phyloP scores from a whole-genome alignment of 2,113 vertebrate genomes.

The Notarius quadriscutis region DNA sequence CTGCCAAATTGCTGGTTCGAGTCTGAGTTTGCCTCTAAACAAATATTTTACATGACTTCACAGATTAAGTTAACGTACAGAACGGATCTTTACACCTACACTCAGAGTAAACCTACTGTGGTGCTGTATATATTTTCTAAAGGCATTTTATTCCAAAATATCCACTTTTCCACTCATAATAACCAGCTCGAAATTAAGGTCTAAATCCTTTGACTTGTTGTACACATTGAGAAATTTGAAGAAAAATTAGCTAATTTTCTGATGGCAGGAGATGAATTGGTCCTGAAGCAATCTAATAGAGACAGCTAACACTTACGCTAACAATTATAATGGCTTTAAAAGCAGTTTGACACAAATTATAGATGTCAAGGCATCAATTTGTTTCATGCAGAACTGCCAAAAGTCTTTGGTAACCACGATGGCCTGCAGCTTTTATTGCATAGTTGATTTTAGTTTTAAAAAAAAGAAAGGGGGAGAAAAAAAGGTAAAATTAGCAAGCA shows the following conservation, averaged over 20 bases:
- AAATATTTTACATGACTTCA: background rate
- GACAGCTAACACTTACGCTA: background rate
- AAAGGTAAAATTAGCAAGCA: background rate
- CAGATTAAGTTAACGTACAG: background rate
- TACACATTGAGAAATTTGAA: too few relatives aligned
- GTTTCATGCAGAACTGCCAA: background rate
- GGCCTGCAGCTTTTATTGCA: background rate
- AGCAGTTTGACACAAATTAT: constrained; percentile 1
- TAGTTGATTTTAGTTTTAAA: background rate
- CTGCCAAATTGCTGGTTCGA: background rate
- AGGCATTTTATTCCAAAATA: too few relatives aligned
- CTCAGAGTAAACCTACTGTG: background rate
- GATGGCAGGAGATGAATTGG: background rate
- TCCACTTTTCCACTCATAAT: too few relatives aligned
- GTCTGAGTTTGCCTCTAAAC: background rate
- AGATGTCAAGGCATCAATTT: background rate
- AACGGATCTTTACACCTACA: background rate
- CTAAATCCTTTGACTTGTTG: too few relatives aligned
- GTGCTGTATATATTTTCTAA: background rate
- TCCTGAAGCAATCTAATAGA: background rate
- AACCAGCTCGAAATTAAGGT: too few relatives aligned
- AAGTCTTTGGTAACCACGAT: background rate
- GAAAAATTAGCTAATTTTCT: background rate
- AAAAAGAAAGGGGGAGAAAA: background rate
- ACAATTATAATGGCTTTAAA: background rate